Evolutionary conservation across 2,113 vertebrate species (phyloP).

Genomic region (Myotis yumanensis): DNA sequence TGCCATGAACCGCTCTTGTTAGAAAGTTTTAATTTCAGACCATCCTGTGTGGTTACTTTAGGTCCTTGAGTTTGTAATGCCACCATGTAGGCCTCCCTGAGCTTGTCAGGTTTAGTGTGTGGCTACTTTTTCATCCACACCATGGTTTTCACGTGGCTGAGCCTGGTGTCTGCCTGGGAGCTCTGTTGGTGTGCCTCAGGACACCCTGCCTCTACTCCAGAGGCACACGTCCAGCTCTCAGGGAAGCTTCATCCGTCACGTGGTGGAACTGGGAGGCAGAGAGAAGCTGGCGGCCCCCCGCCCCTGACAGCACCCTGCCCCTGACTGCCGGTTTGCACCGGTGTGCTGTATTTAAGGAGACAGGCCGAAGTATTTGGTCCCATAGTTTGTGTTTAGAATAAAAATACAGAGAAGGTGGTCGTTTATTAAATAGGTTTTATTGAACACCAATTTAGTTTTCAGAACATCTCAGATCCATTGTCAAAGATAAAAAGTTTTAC

Average conservation of each 20-base stretch:
- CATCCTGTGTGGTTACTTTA: neutral
- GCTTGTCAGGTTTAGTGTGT: neutral
- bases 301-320: no score
- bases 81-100: neutral
- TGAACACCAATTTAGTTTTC: constrained; percentile 22
- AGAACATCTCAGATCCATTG: neutral
- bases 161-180: neutral
- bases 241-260: neutral
- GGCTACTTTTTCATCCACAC: neutral
- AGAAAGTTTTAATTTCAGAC: neutral
- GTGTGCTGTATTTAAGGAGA: neutral
- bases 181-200: neutral
- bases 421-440: constrained; percentile 60
- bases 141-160: neutral
- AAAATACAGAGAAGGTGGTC: neutral
- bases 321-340: neutral
- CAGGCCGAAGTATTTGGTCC: neutral
- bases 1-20: neutral
- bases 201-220: neutral
- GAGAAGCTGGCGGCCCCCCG: neutral
- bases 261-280: neutral
- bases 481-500: neutral
- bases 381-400: neutral
- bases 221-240: fast-evolving
- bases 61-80: neutral